Base-by-base conservation (phyloP, 1,140 invertebrate genomes). In the Thaumetopoea pityocampa region DNA sequence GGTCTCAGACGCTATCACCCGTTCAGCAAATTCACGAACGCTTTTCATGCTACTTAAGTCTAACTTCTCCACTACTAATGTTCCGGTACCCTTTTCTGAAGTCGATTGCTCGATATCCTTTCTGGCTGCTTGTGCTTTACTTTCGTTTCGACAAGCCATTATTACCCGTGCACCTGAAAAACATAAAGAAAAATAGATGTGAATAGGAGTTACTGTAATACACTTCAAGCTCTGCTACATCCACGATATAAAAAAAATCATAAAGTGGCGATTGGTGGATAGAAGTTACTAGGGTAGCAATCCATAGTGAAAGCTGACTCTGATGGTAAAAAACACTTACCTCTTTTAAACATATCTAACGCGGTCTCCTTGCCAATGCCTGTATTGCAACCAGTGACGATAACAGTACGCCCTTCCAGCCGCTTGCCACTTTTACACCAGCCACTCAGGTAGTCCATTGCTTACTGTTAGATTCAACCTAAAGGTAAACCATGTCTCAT, bases 311-410 rank as follows among this genome's bases (percentile, higher is more conserved):
- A n/a, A n/a, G n/a, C n/a, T n/a, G n/a, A n/a, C n/a, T n/a, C n/a
- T n/a, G n/a, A n/a, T n/a, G n/a, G n/a, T 34, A 38, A 37, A 12
- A 33, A 2, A 5, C 20, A 49, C 14, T 15, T 43, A 76, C 92
- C 91, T 71, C 92, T 77, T 44, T 85, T 86, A 10, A 91, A 93
- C 50, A 95, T 76, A 67, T 94, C 92, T 22, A 88, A 59, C 0
- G 90, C 93, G 2, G 94, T 94, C 67, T 92, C 91, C 79, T 93
- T 94, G 5, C 96, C 96, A 51, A 97, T 96, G 3, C 96, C 96
- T 5, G 92, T 90, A 65, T 96, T 97, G 11, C 91, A 91, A 7
- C 95, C 95, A 0, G 94, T 95, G 15, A 98, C 85, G 28, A 97
- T 89, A 0, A 91, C 87, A 6, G 94, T 89, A 85, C 94, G 93